A percentile compares a stretch with the other conserved stretches of the same genome.
phyloP scores from a whole-genome alignment of 2,888 invertebrate species.

The Myopa tessellatipennis region DNA sequence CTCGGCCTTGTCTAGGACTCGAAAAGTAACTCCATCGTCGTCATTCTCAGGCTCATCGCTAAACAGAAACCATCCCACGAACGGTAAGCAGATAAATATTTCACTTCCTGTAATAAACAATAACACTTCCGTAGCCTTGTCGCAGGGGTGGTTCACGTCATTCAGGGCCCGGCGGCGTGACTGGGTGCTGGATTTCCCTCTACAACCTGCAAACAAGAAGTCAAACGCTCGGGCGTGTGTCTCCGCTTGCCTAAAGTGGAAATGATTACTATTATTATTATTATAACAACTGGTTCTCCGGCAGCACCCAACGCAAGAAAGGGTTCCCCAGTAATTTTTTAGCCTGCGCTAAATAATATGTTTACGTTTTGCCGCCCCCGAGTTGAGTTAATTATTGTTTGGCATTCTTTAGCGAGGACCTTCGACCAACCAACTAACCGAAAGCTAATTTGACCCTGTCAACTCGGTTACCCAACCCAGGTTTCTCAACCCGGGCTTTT shows the following conservation, averaged over 20 bases:
- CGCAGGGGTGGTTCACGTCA: conserved; percentile 30
- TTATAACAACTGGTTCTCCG: conserved; percentile 29
- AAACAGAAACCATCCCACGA: conserved; percentile 17
- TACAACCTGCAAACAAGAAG: conserved; percentile 58
- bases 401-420: conserved; percentile 13
- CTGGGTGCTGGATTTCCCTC: conserved; percentile 42
- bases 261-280: conserved; percentile 42
- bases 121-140: conserved; percentile 55
- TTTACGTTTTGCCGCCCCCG: conserved; percentile 7
- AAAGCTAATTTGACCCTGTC: neutral
- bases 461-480: neutral
- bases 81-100: conserved; percentile 40
- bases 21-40: too few species aligned
- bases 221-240: conserved; percentile 59
- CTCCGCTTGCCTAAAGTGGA: conserved; percentile 48
- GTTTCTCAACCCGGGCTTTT: conserved; percentile 35
- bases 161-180: neutral
- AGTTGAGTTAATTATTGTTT: conserved; percentile 18
- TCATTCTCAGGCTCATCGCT: neutral
- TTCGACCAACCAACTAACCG: conserved; percentile 11
- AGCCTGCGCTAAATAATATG: neutral
- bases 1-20: too few species aligned
- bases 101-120: conserved; percentile 58
- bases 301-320: neutral
- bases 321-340: neutral